Evolutionary conservation across 2,797 vertebrate genomes (phyloP).

Genomic region (Sarcoramphus papa): DNA sequence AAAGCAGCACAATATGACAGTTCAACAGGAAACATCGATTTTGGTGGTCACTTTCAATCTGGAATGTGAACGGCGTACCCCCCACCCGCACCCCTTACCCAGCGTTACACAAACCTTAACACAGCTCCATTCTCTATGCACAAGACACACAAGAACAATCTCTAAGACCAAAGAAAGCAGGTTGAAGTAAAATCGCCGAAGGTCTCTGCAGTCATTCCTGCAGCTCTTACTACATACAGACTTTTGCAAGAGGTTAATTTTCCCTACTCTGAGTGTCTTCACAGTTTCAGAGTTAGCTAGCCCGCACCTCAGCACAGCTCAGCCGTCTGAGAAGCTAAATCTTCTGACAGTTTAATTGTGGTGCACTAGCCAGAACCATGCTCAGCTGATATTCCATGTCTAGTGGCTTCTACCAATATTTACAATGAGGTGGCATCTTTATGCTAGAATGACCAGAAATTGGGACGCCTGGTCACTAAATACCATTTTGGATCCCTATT

Average conservation of each 20-base stretch:
- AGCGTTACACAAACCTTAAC: background rate
- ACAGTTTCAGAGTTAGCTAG: background rate
- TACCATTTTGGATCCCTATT: background rate
- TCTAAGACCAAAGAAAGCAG: constrained; percentile 20
- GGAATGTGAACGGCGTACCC: background rate
- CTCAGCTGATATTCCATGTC: background rate
- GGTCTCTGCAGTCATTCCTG: background rate
- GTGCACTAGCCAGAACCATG: background rate
- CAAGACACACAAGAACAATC: constrained; percentile 48
- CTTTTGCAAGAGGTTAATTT: background rate
- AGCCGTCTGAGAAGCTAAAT: background rate
- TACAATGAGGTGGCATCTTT: background rate
- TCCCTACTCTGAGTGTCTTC: background rate
- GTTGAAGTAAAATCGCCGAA: background rate
- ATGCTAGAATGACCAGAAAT: background rate
- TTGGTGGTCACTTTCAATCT: background rate
- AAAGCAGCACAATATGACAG: constrained; percentile 11
- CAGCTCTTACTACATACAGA: background rate
- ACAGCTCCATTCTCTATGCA: constrained; percentile 39
- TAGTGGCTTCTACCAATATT: background rate
- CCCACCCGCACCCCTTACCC: background rate
- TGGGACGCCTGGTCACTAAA: background rate
- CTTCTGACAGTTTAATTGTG: background rate
- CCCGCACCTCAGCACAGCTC: background rate
- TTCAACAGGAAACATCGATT: background rate